Evolutionary conservation across 1,140 invertebrate genomes (phyloP).

Genomic region (Centruroides vittatus): DNA sequence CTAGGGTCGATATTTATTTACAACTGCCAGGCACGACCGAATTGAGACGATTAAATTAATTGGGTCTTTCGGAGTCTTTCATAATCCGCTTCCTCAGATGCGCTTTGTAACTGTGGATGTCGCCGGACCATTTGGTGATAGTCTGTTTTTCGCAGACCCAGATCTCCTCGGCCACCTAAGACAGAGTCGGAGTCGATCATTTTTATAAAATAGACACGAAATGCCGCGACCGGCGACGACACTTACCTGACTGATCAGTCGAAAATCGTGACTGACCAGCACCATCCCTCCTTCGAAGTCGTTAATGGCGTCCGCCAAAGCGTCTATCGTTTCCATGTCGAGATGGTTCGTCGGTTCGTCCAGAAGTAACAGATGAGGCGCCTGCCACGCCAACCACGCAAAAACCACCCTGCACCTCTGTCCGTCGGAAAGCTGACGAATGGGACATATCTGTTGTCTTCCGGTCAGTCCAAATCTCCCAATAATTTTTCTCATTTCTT

Average conservation of each 20-base stretch:
- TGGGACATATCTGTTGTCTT: slow-evolving; percentile 93
- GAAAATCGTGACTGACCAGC: slow-evolving; percentile 93
- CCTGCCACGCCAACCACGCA: slow-evolving; percentile 59
- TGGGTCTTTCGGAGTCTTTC: slow-evolving; percentile 25
- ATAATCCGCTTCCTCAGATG: slow-evolving; percentile 69
- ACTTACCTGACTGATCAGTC: slow-evolving; percentile 89
- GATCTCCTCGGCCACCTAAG: slow-evolving; percentile 93
- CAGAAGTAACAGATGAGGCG: slow-evolving; percentile 40
- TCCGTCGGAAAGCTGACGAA: slow-evolving; percentile 93
- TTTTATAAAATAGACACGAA: background rate
- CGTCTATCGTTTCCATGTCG: slow-evolving; percentile 99
- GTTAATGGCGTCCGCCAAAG: slow-evolving; percentile 92
- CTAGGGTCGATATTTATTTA: too few relatives aligned
- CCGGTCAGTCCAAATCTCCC: slow-evolving; percentile 94
- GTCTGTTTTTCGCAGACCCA: slow-evolving; percentile 97
- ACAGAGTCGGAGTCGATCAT: slow-evolving; percentile 5
- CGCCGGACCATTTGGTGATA: slow-evolving; percentile 92
- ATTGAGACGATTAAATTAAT: too few relatives aligned
- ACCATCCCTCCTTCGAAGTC: slow-evolving; percentile 97
- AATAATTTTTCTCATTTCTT: slow-evolving; percentile 99
- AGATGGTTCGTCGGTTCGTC: slow-evolving; percentile 97
- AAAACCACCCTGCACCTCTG: slow-evolving; percentile 97
- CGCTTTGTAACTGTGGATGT: slow-evolving; percentile 92
- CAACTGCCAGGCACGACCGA: too few relatives aligned
- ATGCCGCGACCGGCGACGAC: background rate